Evolutionary conservation across 2,113 vertebrate genomes (phyloP).

Genomic region (Euleptes europaea): DNA sequence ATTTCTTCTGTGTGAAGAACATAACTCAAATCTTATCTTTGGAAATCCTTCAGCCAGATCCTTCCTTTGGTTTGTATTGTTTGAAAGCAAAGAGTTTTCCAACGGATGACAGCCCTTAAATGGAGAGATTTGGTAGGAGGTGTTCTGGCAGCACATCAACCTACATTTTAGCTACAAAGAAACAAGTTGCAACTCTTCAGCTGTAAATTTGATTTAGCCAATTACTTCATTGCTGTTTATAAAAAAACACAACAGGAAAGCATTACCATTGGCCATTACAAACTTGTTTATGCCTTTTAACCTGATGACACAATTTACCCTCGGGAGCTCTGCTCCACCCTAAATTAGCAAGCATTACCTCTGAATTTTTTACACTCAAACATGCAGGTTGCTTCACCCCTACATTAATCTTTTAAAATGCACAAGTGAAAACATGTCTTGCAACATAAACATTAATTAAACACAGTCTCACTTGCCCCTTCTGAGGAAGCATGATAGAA

Average conservation of each 20-base stretch:
- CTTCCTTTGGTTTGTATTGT: constrained; percentile 37
- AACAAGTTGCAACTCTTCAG: constrained; percentile 23
- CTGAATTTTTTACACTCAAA: constrained; percentile 58
- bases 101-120: constrained; percentile 25
- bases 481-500: background rate
- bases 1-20: constrained; percentile 41
- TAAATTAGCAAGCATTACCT: constrained; percentile 49
- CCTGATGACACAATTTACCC: constrained; percentile 61
- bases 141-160: background rate
- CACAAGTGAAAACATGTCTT: constrained; percentile 49
- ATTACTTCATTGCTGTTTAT: constrained; percentile 43
- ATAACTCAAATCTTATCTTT: background rate
- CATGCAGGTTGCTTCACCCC: constrained; percentile 38
- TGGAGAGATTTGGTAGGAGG: constrained; percentile 7
- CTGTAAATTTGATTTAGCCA: constrained; percentile 7
- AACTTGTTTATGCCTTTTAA: constrained; percentile 65
- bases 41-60: constrained; percentile 42
- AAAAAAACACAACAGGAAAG: constrained; percentile 46
- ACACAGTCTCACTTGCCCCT: background rate
- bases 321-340: constrained; percentile 66
- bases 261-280: constrained; percentile 6
- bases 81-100: constrained; percentile 51
- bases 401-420: constrained; percentile 23
- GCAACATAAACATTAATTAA: constrained; percentile 51
- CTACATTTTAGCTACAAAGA: constrained; percentile 21